Evolutionary conservation across 2,888 invertebrate genomes (phyloP).

Genomic region (Hybos culiciformis): DNA sequence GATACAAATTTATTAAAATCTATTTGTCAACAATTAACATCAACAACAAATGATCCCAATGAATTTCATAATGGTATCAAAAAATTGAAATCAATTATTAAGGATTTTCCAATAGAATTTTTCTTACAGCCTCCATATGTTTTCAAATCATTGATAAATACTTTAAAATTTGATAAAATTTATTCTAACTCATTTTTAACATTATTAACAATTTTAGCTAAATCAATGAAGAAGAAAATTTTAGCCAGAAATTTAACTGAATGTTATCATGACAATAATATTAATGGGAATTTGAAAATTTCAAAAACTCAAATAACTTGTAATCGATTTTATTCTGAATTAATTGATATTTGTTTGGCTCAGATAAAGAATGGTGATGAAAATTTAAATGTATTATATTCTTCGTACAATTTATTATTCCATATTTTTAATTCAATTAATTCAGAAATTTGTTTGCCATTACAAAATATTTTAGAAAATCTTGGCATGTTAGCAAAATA

Average conservation of each 20-base stretch:
- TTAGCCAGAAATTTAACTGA: neutral
- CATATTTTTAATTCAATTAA: constrained; percentile 14
- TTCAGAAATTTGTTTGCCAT: constrained; percentile 1
- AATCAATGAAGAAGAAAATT: neutral
- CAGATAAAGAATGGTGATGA: constrained; percentile 9
- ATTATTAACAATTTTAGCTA: neutral
- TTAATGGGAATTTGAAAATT: neutral
- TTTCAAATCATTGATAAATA: constrained; percentile 21
- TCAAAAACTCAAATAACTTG: constrained; percentile 10
- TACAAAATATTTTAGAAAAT: constrained; percentile 7
- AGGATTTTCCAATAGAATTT: constrained; percentile 32
- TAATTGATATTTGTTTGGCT: constrained; percentile 10
- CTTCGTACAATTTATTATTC: constrained; percentile 9
- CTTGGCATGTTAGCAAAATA: constrained; percentile 9
- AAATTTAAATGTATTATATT: neutral
- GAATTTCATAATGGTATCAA: constrained; percentile 22
- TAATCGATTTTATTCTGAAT: constrained; percentile 8
- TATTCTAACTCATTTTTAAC: neutral
- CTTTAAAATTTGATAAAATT: constrained; percentile 16
- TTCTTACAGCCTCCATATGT: constrained; percentile 30
- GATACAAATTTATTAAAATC: constrained; percentile 25
- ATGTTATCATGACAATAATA: neutral
- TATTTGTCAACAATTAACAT: constrained; percentile 20
- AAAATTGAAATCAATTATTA: constrained; percentile 24
- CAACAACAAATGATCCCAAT: constrained; percentile 9